These are phyloP conservation scores for Nothoprocta pentlandii DNA, from an alignment of 2,113 vertebrate genomes.

Conservation along the genomic window DNA sequence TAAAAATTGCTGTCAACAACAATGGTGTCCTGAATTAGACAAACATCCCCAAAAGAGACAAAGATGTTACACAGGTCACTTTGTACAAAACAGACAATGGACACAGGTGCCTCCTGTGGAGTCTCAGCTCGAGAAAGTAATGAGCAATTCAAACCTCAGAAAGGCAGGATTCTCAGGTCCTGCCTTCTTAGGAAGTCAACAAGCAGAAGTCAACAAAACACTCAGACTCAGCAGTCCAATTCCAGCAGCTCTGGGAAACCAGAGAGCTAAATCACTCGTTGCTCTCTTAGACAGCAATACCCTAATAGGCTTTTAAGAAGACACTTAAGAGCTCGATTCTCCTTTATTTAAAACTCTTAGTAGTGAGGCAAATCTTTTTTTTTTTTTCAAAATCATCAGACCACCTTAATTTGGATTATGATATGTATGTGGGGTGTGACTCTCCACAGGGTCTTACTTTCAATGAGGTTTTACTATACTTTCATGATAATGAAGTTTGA, in stretches of 20 bases:
- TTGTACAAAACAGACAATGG: background rate
- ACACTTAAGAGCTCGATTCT: background rate
- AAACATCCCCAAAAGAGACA: background rate
- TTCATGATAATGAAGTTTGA: no score
- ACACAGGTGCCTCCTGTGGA: background rate
- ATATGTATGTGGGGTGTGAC: background rate
- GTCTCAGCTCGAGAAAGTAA: rapidly evolving
- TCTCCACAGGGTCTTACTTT: background rate
- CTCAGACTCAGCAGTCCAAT: background rate
- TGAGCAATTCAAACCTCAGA: background rate
- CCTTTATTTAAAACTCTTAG: background rate
- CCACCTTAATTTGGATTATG: background rate
- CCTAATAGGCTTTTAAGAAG: background rate
- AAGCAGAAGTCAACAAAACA: background rate
- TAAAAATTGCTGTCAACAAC: background rate
- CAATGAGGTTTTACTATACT: background rate
- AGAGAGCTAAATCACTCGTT: background rate
- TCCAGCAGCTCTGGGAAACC: background rate
- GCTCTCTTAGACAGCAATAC: background rate
- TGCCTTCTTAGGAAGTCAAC: background rate
- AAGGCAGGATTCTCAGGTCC: background rate
- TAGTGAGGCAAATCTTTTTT: background rate
- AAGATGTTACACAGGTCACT: background rate
- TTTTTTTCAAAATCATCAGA: background rate
- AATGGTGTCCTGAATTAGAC: background rate